These are phyloP conservation scores for Vidua macroura DNA, from an alignment of 2,113 vertebrate species.

Conservation along the genomic window DNA sequence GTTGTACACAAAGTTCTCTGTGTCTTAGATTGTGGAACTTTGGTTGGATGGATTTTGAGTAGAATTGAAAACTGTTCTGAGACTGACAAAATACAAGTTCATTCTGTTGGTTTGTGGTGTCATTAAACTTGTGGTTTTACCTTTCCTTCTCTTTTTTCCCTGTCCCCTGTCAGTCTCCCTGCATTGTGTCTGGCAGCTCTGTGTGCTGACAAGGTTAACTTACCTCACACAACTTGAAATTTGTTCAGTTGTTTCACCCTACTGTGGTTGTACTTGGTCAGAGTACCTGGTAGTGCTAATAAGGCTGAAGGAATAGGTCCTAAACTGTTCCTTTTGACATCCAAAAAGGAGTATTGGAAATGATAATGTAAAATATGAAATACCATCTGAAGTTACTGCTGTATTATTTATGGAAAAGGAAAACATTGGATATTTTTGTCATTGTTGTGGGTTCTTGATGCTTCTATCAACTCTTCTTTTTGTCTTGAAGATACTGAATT, in stretches of 20 bases:
- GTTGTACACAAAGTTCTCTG: background rate
- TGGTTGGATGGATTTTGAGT: background rate
- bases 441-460: background rate
- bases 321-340: background rate
- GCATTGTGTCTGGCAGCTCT: background rate
- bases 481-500: background rate
- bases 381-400: background rate
- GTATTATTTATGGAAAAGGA: background rate
- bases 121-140: background rate
- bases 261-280: accelerated
- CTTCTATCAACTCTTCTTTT: background rate
- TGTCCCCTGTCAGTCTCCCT: background rate
- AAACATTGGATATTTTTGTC: accelerated
- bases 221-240: background rate
- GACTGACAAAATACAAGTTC: background rate
- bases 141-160: background rate
- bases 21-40: background rate
- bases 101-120: background rate
- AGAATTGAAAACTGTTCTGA: background rate
- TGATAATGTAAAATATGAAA: background rate
- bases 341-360: background rate
- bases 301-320: background rate
- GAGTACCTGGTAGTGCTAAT: background rate
- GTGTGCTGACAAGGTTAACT: background rate
- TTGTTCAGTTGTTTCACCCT: background rate